Conservation (phyloP, 2,797 vertebrate genomes). For the Enteromius radiatus region DNA sequence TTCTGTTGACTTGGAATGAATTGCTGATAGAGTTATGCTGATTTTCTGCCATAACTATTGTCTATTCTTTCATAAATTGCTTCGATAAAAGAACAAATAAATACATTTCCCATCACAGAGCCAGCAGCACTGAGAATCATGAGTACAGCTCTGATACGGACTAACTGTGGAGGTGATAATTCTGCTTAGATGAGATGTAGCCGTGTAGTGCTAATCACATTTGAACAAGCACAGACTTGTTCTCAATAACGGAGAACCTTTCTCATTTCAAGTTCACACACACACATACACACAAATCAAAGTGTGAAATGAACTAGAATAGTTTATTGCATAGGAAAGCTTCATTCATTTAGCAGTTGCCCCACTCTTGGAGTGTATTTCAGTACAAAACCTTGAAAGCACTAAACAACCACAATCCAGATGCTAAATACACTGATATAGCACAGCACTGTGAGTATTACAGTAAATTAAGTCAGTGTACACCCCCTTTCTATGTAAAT, state of each 20-base stretch:
- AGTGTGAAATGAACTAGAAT: slow-evolving; percentile 39
- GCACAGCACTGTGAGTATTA: neutral
- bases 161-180: slow-evolving; percentile 75
- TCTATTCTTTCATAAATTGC: slow-evolving; percentile 15
- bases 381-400: neutral
- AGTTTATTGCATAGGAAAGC: slow-evolving; percentile 16
- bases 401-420: neutral
- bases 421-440: slow-evolving; percentile 3
- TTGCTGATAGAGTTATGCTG: neutral
- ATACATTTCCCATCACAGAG: neutral
- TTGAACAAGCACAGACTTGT: slow-evolving; percentile 73
- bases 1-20: slow-evolving; percentile 18
- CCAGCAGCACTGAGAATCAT: neutral
- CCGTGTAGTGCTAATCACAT: slow-evolving; percentile 70
- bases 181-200: slow-evolving; percentile 68
- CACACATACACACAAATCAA: slow-evolving; percentile 1
- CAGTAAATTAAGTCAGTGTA: neutral
- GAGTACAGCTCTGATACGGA: slow-evolving; percentile 19
- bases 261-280: slow-evolving; percentile 39
- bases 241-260: slow-evolving; percentile 67
- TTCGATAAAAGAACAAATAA: neutral
- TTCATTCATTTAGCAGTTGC: slow-evolving; percentile 2
- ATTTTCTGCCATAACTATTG: slow-evolving; percentile 1
- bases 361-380: neutral
- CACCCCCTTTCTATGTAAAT: slow-evolving; percentile 11